Base-by-base conservation (phyloP, 2,888 invertebrate genomes). In the Pyrrhosoma nymphula region DNA sequence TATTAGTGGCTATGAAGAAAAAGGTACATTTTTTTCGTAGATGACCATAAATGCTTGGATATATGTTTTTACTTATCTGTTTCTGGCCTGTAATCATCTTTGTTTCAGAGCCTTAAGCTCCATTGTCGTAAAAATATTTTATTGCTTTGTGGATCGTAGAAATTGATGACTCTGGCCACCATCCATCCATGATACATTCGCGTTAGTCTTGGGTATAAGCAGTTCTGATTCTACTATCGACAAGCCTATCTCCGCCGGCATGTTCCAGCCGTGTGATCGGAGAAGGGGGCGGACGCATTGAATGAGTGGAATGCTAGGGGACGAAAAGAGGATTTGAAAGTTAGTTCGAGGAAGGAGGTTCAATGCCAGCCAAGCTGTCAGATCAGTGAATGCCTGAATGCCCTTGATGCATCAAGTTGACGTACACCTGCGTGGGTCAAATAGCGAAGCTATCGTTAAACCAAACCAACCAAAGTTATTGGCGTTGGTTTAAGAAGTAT, bases 351-450 rank as follows among this genome's bases (percentile, higher is more conserved):
- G 39, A 88, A 88, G 88, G 20, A 39, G 88, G 88, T 14, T 47
- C 63, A 39, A 91, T 63, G 69, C 69, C 93, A 93, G 35, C n/a
- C 69, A 23, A 93, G 93, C 69, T 69, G 56, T 30, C 69, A 69
- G 69, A 93, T 93, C n/a, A 69, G 69, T 23, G 30, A 39, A 75
- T 35, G 69, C 93, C 55, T 75, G 93, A 75, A 47, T 93, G 69
- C 93, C n/a, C 69, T 69, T 93, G 69, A 93, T 75, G 69, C n/a
- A 63, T 26, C 56, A 30, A 35, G 30, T 90, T 30, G 90, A 91
- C 91, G 63, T 91, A 35, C 10, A 35, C 91, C 91, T 60, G 39
- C 91, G 63, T 30, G n/a, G 69, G 69, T 69, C n/a, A 26, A 69
- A 69, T 26, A 0, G 69, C n/a, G 69, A 14, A 69, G 69, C n/a